Base-by-base conservation (phyloP, 1,140 invertebrate species). In the Neodiprion lecontei region DNA sequence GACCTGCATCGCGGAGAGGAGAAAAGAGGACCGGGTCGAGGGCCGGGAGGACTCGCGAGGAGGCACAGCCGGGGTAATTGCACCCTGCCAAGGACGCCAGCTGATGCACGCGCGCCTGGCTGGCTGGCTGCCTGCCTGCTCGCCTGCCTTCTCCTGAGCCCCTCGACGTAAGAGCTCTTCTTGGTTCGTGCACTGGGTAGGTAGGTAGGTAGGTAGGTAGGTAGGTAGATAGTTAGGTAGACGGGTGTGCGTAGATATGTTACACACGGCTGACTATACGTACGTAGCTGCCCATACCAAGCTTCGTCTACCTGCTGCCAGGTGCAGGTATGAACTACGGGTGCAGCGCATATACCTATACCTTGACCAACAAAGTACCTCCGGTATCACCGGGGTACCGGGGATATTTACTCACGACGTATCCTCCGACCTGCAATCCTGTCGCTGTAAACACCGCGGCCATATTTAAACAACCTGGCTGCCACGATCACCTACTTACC, bases 1-100 rank as follows among this genome's bases (percentile, higher is more conserved):
- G 53, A 61, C 3, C n/a, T 17, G 53, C 28, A 40, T 40, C 28
- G 28, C 28, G 53, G 53, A 61, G 53, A 14, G 11, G 53, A 61
- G 53, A 61, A 17, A 40, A 1, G 28, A 61, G n/a, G 53, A 61
- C n/a, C 53, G n/a, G 9, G 53, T 9, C 53, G 53, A 61, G 53
- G 53, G 53, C 53, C 53, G 9, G 11, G 53, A 61, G 53, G 53
- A 61, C 53, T 61, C 53, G 53, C 53, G 53, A 61, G 53, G 82
- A 79, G 84, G 79, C 80, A 81, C 78, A 79, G 84, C 77, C 83
- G 86, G 83, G 86, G 86, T 88, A 88, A 88, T 87, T 86, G 86
- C 85, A 87, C 86, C 86, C 86, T 87, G 85, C 87, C 87, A 88
- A 88, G 86, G 87, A 83, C 86, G 86, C 86, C 87, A 88, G 86